These are phyloP conservation scores for Dicyrtomina minuta DNA, from an alignment of 2,888 invertebrate species.

Conservation along the genomic window DNA sequence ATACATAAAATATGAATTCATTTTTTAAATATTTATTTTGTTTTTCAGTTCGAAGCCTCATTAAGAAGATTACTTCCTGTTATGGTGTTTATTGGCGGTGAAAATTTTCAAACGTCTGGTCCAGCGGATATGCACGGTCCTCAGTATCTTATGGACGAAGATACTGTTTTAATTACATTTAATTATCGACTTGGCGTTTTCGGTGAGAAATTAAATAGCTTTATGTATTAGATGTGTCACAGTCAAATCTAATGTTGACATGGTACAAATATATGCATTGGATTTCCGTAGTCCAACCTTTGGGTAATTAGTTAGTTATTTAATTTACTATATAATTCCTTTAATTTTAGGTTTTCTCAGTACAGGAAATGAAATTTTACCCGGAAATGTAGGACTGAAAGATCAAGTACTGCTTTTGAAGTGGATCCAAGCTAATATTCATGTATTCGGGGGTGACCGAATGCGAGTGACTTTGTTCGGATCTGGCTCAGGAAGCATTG, in stretches of 20 bases:
- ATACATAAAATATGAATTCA: too few relatives aligned
- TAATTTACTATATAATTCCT: too few relatives aligned
- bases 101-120: conserved; percentile 38
- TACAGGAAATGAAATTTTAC: conserved; percentile 24
- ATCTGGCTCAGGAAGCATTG: conserved; percentile 36
- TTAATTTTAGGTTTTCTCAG: conserved; percentile 34
- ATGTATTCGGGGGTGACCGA: conserved; percentile 41
- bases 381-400: conserved; percentile 39
- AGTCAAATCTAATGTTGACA: too few relatives aligned
- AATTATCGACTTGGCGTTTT: conserved; percentile 37
- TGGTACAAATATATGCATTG: too few relatives aligned
- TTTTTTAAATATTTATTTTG: too few relatives aligned
- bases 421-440: conserved; percentile 41
- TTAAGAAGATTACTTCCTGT: conserved; percentile 34
- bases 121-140: conserved; percentile 35
- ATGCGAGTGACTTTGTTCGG: conserved; percentile 35
- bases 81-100: conserved; percentile 42
- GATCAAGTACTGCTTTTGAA: conserved; percentile 34
- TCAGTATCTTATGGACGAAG: conserved; percentile 41
- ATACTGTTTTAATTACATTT: conserved; percentile 37
- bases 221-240: too few relatives aligned
- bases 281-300: too few relatives aligned
- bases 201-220: conserved; percentile 12
- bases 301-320: too few relatives aligned
- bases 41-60: not conserved